These are phyloP conservation scores for Porites lobata DNA, from an alignment of 92 coral and sea anemone species.

Conservation along the genomic window DNA sequence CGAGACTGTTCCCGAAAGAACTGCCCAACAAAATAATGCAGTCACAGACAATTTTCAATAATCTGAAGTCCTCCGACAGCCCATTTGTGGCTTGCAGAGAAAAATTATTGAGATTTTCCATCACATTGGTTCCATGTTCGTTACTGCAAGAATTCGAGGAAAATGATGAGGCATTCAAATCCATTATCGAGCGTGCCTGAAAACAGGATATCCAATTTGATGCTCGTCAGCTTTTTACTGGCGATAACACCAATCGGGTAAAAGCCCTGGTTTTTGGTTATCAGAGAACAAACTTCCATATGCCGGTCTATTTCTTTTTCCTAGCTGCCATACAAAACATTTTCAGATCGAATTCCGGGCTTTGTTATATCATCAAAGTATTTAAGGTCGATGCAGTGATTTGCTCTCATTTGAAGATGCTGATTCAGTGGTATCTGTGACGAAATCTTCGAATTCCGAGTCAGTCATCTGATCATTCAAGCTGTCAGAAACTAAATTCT, in stretches of 20 bases:
- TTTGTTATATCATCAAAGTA: background rate
- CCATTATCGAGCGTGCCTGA: background rate
- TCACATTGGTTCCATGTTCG: background rate
- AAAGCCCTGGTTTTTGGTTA: background rate
- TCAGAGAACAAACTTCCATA: no score
- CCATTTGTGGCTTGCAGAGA: background rate
- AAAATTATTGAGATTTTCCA: background rate
- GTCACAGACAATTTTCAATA: slow-evolving; percentile 70
- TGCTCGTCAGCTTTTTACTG: no score
- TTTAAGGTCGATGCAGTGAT: background rate
- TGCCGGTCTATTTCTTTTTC: no score
- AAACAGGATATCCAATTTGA: background rate
- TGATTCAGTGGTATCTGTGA: background rate
- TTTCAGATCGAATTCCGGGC: background rate
- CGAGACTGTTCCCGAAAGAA: slow-evolving; percentile 88
- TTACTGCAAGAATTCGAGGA: background rate
- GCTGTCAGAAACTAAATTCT: background rate
- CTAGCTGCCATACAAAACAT: background rate
- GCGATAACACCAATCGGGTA: background rate
- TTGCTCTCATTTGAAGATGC: background rate
- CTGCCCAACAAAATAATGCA: slow-evolving; percentile 82
- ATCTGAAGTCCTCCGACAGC: slow-evolving; percentile 54
- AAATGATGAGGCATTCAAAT: background rate
- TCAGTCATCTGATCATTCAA: background rate
- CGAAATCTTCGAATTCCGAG: background rate